Conservation (phyloP, 2,888 invertebrate genomes). For the Andrena haemorrhoa region DNA sequence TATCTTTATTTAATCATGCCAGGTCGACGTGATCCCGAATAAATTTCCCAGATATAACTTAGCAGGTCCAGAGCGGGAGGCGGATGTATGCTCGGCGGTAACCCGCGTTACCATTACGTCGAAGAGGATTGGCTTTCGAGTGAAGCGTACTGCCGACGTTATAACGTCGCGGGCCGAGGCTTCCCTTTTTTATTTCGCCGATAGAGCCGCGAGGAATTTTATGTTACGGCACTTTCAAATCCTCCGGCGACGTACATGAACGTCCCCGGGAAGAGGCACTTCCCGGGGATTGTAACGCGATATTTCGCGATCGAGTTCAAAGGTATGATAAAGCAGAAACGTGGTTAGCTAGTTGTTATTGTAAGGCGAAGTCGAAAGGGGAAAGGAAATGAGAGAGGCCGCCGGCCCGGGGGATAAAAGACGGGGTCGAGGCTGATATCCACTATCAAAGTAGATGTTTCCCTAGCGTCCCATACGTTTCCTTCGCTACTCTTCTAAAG, state of each 20-base stretch:
- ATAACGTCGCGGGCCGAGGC: neutral
- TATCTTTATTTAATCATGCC: slow-evolving; percentile 71
- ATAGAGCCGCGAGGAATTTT: slow-evolving; percentile 26
- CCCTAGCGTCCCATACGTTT: slow-evolving; percentile 78
- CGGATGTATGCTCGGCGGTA: slow-evolving; percentile 2
- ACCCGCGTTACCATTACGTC: slow-evolving; percentile 28
- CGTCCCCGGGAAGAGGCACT: neutral
- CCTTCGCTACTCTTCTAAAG: slow-evolving; percentile 74
- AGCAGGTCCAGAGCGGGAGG: slow-evolving; percentile 5
- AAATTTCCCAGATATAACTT: slow-evolving; percentile 58
- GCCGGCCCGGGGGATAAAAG: slow-evolving; percentile 50
- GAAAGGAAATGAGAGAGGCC: slow-evolving; percentile 34
- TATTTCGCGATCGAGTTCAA: slow-evolving; percentile 46
- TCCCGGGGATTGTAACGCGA: slow-evolving; percentile 31
- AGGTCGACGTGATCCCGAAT: slow-evolving; percentile 61
- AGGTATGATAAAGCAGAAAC: slow-evolving; percentile 50
- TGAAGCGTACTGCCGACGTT: slow-evolving; percentile 16
- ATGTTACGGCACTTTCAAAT: slow-evolving; percentile 28
- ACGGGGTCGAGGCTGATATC: slow-evolving; percentile 67
- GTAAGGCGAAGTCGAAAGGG: slow-evolving; percentile 34
- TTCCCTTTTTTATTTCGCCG: slow-evolving; percentile 11
- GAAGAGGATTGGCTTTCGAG: slow-evolving; percentile 34
- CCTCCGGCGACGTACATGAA: slow-evolving; percentile 1
- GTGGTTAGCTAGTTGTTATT: slow-evolving; percentile 61
- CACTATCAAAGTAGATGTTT: slow-evolving; percentile 78